phyloP scores from a whole-genome alignment of 2,113 vertebrate genomes.

The Cepphus grylle region DNA sequence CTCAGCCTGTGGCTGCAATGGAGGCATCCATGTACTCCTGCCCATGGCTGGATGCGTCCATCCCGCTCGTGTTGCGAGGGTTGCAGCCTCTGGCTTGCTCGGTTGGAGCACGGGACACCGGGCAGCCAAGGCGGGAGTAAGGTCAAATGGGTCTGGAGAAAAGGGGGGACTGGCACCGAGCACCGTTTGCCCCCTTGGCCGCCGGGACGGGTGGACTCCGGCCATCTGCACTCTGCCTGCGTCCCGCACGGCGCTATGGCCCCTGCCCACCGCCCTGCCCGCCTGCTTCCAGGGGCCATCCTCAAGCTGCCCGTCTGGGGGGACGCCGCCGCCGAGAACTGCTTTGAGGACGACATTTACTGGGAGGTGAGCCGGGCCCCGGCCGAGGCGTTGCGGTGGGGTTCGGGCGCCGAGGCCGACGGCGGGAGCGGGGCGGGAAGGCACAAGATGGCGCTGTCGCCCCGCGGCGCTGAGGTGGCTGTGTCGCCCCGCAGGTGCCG shows the following conservation, averaged over 20 bases:
- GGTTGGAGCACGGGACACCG: background rate
- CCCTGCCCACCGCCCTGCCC: background rate
- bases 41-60: background rate
- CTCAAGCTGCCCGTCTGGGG: constrained; percentile 89
- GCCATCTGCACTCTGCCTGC: background rate
- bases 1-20: background rate
- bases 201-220: accelerated
- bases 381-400: background rate
- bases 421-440: background rate
- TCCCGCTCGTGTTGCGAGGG: accelerated
- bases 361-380: constrained; percentile 86
- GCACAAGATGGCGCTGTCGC: constrained; percentile 47
- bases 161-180: background rate
- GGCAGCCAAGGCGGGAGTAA: background rate
- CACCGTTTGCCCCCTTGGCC: background rate
- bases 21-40: accelerated
- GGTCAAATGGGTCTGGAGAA: background rate
- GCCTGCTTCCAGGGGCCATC: constrained; percentile 78
- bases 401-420: too few species aligned
- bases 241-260: background rate
- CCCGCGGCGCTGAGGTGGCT: background rate
- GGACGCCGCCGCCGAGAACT: constrained; percentile 87
- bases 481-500: constrained; percentile 74
- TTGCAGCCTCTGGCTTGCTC: background rate
- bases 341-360: constrained; percentile 89